Evolutionary conservation across 1,140 invertebrate genomes (phyloP).

Genomic region (Asobara japonica): DNA sequence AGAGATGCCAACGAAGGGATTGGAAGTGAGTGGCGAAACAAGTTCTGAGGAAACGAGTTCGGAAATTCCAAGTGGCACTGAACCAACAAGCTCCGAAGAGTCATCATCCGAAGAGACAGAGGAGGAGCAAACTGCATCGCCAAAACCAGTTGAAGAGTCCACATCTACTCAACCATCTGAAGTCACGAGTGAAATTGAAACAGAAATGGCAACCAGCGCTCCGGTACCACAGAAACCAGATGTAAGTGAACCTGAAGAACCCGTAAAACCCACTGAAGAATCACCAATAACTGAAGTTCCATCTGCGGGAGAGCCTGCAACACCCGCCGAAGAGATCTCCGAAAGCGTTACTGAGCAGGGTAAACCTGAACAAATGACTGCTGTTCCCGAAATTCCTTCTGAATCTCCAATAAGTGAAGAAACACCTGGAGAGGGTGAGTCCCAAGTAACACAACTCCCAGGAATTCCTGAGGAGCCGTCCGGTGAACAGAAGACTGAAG

Average conservation of each 20-base stretch:
- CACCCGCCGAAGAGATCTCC: slow-evolving; percentile 18
- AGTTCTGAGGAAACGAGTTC: slow-evolving; percentile 40
- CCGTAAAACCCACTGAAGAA: slow-evolving; percentile 27
- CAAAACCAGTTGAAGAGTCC: slow-evolving; percentile 5
- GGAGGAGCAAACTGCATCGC: slow-evolving; percentile 14
- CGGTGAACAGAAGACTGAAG: not conserved
- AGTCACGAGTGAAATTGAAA: slow-evolving; percentile 17
- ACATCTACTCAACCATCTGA: slow-evolving; percentile 36
- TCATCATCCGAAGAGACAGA: slow-evolving; percentile 30
- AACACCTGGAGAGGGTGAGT: not conserved
- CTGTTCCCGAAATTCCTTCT: not conserved
- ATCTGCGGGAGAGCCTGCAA: slow-evolving; percentile 26
- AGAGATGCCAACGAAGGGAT: slow-evolving; percentile 39
- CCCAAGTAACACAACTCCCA: not conserved
- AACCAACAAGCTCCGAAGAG: slow-evolving; percentile 5
- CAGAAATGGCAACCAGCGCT: not conserved
- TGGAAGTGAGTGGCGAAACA: slow-evolving; percentile 35
- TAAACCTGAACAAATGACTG: not conserved
- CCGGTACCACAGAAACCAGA: slow-evolving; percentile 31
- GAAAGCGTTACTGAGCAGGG: slow-evolving; percentile 6
- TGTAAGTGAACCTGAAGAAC: slow-evolving; percentile 1
- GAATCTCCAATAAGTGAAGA: not conserved
- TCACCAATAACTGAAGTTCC: not conserved
- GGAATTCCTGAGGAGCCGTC: slow-evolving; percentile 18
- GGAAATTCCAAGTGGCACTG: slow-evolving; percentile 30